Conservation (phyloP, 2,888 invertebrate species). For the Brassicogethes aeneus region DNA sequence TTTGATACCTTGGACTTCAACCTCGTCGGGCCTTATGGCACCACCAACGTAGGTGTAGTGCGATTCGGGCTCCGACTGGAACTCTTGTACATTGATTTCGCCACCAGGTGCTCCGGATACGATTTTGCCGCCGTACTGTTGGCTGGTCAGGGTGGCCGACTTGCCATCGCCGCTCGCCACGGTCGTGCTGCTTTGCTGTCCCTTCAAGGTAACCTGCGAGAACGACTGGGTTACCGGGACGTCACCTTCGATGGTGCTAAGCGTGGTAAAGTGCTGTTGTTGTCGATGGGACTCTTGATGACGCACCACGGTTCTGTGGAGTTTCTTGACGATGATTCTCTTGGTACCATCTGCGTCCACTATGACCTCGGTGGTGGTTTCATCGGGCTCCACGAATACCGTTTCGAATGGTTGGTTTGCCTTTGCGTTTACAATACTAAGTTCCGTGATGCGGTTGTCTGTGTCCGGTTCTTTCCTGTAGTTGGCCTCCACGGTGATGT, state of each 20-base stretch:
- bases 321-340: conserved; percentile 66
- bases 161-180: conserved; percentile 51
- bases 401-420: conserved; percentile 71
- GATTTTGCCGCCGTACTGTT: conserved; percentile 56
- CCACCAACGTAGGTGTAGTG: conserved; percentile 50
- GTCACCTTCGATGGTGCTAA: conserved; percentile 47
- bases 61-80: conserved; percentile 53
- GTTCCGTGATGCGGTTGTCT: conserved; percentile 51
- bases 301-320: conserved; percentile 58
- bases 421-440: conserved; percentile 62
- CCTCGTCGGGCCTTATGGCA: conserved; percentile 42
- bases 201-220: conserved; percentile 51
- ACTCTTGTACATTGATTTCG: conserved; percentile 56
- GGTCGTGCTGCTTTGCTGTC: conserved; percentile 53
- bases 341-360: conserved; percentile 74
- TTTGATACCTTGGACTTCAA: conserved; percentile 35
- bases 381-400: conserved; percentile 71
- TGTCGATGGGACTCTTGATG: conserved; percentile 58
- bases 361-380: conserved; percentile 74
- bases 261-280: conserved; percentile 49
- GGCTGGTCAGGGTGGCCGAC: conserved; percentile 52
- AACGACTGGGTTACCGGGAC: conserved; percentile 49
- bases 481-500: conserved; percentile 58
- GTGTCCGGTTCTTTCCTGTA: conserved; percentile 50
- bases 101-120: conserved; percentile 54